A percentile compares a stretch with the other conserved stretches of the same genome.
These are phyloP conservation scores for Malacoctenus gilli DNA, from an alignment of 2,797 vertebrate genomes.

Conservation along the genomic window DNA sequence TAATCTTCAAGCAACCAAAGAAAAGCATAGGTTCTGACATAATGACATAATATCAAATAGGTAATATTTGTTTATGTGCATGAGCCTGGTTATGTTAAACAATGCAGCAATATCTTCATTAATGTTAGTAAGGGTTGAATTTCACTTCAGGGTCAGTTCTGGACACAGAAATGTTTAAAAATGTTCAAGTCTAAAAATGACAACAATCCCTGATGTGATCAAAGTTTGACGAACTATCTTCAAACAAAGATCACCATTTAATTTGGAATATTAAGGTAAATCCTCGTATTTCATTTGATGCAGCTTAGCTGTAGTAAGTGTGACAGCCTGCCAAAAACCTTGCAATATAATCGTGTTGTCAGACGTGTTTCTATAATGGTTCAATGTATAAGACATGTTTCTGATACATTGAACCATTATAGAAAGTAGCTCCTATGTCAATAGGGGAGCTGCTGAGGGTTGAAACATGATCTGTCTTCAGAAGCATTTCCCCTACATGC, in stretches of 20 bases:
- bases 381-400: too few species aligned
- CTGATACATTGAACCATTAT: too few species aligned
- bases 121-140: constrained; percentile 7
- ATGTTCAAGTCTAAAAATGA: not conserved
- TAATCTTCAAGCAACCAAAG: too few species aligned
- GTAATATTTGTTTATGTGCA: too few species aligned
- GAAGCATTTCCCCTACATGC: constrained; percentile 39
- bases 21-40: too few species aligned
- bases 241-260: constrained; percentile 46
- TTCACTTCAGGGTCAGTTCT: constrained; percentile 15
- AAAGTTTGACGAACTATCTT: too few species aligned
- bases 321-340: not conserved
- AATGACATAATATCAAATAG: too few species aligned
- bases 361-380: too few species aligned
- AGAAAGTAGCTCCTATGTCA: constrained; percentile 32
- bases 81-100: constrained; percentile 5
- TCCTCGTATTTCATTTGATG: constrained; percentile 21
- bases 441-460: constrained; percentile 31
- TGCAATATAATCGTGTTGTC: too few species aligned
- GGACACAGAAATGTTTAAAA: constrained; percentile 21
- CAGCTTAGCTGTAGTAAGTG: constrained; percentile 14
- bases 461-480: constrained; percentile 24
- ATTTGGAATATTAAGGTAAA: too few species aligned
- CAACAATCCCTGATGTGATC: too few species aligned
- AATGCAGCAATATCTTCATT: constrained; percentile 2